phyloP scores from a whole-genome alignment of 2,113 vertebrate species.

The Trinectes maculatus region DNA sequence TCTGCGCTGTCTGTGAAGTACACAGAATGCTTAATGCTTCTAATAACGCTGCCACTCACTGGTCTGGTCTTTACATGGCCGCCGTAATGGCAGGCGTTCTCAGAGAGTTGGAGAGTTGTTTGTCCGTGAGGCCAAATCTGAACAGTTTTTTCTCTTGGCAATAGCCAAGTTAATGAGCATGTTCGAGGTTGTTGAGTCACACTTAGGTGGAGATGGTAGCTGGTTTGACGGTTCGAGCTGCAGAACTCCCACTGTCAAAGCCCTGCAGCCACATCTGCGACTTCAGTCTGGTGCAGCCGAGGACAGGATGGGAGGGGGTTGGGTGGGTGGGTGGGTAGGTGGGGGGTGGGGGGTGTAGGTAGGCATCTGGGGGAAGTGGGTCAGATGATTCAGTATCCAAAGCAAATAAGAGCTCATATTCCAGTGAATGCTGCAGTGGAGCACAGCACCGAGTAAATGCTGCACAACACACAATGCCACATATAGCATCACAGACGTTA shows the following conservation, averaged over 20 bases:
- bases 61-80: neutral
- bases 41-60: conserved; percentile 42
- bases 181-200: conserved; percentile 31
- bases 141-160: neutral
- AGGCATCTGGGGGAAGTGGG: conserved; percentile 73
- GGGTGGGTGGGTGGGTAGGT: conserved; percentile 23
- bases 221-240: conserved; percentile 45
- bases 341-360: conserved; percentile 18
- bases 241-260: conserved; percentile 54
- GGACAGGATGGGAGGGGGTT: conserved; percentile 31
- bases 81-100: conserved; percentile 43
- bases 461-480: conserved; percentile 3
- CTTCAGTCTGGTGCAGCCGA: conserved; percentile 56
- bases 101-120: conserved; percentile 34
- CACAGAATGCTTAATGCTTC: conserved; percentile 54
- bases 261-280: conserved; percentile 55
- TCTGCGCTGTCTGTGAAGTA: conserved; percentile 52
- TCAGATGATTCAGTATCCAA: conserved; percentile 74
- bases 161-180: conserved; percentile 22
- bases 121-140: conserved; percentile 14
- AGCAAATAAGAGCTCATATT: conserved; percentile 71
- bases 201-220: conserved; percentile 33
- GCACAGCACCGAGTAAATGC: conserved; percentile 10
- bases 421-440: conserved; percentile 56
- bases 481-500: conserved; percentile 6